These are phyloP conservation scores for Pandion haliaetus DNA, from an alignment of 2,113 vertebrate genomes.

Conservation along the genomic window DNA sequence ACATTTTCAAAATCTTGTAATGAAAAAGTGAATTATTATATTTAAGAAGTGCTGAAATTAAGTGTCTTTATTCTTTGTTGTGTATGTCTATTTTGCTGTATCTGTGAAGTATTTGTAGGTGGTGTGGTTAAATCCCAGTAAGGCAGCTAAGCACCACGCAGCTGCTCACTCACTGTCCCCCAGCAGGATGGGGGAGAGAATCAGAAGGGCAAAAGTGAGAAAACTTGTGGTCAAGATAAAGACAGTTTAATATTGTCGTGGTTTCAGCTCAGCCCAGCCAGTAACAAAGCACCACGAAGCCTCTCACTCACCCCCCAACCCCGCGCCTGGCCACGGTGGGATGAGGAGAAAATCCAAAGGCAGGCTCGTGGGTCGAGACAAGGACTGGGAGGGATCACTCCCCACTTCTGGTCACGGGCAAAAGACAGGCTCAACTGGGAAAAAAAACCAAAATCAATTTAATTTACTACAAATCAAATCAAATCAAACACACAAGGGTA, in stretches of 20 bases:
- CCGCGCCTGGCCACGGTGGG: too few relatives aligned
- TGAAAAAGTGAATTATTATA: neutral
- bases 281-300: too few relatives aligned
- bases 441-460: too few relatives aligned
- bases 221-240: neutral
- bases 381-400: too few relatives aligned
- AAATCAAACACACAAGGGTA: too few relatives aligned
- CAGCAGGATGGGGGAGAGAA: neutral
- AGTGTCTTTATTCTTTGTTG: neutral
- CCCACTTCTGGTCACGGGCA: too few relatives aligned
- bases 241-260: neutral
- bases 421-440: too few relatives aligned
- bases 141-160: neutral
- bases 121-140: neutral
- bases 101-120: neutral
- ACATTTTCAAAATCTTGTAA: neutral
- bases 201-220: neutral
- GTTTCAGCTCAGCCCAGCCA: too few relatives aligned
- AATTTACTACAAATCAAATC: too few relatives aligned
- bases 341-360: too few relatives aligned
- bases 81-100: neutral
- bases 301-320: too few relatives aligned
- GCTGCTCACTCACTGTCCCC: rapidly evolving
- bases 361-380: too few relatives aligned
- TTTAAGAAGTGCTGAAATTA: neutral